Evolutionary conservation across 2,797 vertebrate genomes (phyloP), one percentile per base, ranked within the genome.

Genomic region (Nyctalus aviator): DNA sequence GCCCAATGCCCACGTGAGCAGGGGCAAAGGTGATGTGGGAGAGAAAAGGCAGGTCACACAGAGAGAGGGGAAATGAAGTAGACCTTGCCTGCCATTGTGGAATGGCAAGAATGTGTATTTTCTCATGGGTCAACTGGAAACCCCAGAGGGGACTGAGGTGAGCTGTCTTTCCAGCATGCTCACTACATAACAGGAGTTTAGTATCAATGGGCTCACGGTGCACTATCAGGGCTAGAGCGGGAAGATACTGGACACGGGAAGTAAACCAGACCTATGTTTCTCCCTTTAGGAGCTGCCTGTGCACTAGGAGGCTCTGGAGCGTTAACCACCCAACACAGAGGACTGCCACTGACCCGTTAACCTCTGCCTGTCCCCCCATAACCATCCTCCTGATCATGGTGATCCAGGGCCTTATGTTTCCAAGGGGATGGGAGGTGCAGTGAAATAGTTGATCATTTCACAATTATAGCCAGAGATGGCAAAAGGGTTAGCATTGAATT

Each of bases 271-370:
- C 3, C 4, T 25, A n/a, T 23, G 3, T 32, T n/a, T 68, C 48
- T 84, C 13, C 64, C 57, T 71, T 68, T 44, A 23, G 32, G n/a
- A 69, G 14, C 6, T 32, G 3, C 44, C n/a, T 32, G 3, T 57
- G 35, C 23, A 18, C 6, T 1, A 53, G 3, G 20, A 14, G 20
- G 11, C 5, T n/a, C 12, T 15, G 13, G 37, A 84, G 15, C 0
- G 2, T 12, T 17, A 21, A 5, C 8, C 32, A 6, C 20, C 5
- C 41, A 14, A 11, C 1, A 6, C 0, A 1, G 35, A 71, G 1
- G 27, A 48, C 0, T 1, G 30, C 0, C 8, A 21, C n/a, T 32
- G 53, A 13, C 20, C 5, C 1, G 10, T 48, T 53, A 55, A n/a
- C 48, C 20, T 8, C n/a, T 15, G 0, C 2, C 41, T 50, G 20